These are phyloP conservation scores for Zaprionus kolodkinae DNA, from an alignment of 1,140 invertebrate species.

Conservation along the genomic window DNA sequence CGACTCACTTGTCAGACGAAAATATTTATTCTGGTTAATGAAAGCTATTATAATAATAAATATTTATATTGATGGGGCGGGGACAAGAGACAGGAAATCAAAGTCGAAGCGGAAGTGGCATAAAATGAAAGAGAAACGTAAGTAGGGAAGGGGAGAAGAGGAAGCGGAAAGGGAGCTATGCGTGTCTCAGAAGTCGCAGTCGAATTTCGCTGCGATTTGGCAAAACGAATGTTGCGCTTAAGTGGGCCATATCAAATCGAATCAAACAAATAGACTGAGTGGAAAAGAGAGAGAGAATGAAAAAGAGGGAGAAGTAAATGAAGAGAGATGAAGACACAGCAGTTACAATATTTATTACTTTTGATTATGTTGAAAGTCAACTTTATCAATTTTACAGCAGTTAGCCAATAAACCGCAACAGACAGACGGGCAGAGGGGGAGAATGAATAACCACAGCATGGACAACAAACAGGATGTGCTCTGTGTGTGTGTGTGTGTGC, in stretches of 20 bases:
- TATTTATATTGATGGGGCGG: constrained; percentile 2
- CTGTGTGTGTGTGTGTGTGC: not conserved
- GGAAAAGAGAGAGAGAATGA: not conserved
- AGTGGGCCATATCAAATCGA: constrained; percentile 72
- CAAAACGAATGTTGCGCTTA: constrained; percentile 41
- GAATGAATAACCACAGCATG: constrained; percentile 16
- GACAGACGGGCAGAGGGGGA: constrained; percentile 41
- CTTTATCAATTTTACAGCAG: constrained; percentile 82
- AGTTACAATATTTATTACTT: constrained; percentile 82
- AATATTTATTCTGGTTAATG: constrained; percentile 43
- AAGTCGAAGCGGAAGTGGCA: constrained; percentile 8
- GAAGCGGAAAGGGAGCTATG: not conserved
- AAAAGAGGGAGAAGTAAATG: not conserved
- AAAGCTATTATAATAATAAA: constrained; percentile 32
- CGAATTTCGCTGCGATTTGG: constrained; percentile 64
- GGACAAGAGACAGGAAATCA: constrained; percentile 27
- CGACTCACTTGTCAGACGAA: constrained; percentile 4
- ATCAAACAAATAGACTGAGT: constrained; percentile 58
- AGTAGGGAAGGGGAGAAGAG: not conserved
- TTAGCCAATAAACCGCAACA: constrained; percentile 79
- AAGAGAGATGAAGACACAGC: constrained; percentile 48
- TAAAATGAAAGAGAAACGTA: constrained; percentile 10
- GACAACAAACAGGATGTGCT: constrained; percentile 27
- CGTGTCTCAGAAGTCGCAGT: constrained; percentile 7
- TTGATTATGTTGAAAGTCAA: constrained; percentile 82